These are phyloP conservation scores for Styela clava DNA, from an alignment of 23 tunicate species.

Conservation along the genomic window DNA sequence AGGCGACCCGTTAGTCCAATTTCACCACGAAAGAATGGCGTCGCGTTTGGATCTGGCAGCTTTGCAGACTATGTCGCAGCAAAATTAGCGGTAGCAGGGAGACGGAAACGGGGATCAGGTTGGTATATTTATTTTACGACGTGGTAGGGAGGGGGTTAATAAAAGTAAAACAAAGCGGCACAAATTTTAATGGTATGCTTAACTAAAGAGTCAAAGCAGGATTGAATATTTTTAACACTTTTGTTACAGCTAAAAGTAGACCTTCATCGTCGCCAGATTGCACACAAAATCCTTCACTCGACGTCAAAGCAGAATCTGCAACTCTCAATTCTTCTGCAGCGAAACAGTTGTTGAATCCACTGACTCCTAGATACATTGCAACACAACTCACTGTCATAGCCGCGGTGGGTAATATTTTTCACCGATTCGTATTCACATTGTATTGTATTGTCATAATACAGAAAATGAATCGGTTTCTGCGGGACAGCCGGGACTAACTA, in stretches of 20 bases:
- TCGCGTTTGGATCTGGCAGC: background rate
- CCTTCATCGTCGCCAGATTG: constrained; percentile 11
- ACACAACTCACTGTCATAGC: constrained; percentile 73
- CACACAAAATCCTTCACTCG: constrained; percentile 5
- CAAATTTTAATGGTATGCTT: no score
- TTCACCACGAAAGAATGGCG: constrained; percentile 10
- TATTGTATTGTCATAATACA: no score
- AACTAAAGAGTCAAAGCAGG: no score
- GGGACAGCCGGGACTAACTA: no score
- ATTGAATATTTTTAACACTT: no score
- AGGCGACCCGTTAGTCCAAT: background rate
- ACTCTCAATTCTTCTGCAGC: constrained; percentile 40
- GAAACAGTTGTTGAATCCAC: constrained; percentile 34
- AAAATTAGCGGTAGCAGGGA: constrained; percentile 10
- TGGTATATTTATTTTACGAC: background rate
- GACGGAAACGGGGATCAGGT: background rate
- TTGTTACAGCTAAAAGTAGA: background rate
- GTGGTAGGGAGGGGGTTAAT: no score
- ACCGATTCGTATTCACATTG: background rate
- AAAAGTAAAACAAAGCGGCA: no score
- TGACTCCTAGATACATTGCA: constrained; percentile 48
- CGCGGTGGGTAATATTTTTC: constrained; percentile 55
- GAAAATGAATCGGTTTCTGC: no score
- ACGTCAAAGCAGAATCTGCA: background rate
- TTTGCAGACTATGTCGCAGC: constrained; percentile 23